A percentile compares a stretch with the other conserved stretches of the same genome.
phyloP scores from a whole-genome alignment of 1,140 invertebrate species.

The Brachionus rubens region DNA sequence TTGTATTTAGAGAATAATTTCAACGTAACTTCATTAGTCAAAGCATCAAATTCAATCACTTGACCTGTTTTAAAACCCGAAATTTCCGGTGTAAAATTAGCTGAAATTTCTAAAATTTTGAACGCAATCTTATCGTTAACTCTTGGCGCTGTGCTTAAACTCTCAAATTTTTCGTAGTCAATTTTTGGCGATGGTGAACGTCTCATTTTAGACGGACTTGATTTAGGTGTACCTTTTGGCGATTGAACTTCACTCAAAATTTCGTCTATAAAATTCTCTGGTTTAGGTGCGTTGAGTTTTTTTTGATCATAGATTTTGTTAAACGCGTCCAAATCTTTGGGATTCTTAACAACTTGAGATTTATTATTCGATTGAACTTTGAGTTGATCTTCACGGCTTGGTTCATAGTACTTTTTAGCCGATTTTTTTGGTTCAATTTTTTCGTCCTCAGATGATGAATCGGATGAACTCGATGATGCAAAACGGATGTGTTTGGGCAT shows the following conservation, averaged over 20 bases:
- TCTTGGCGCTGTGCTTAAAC: slow-evolving; percentile 18
- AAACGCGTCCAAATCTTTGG: slow-evolving; percentile 9
- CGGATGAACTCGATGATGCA: slow-evolving; percentile 8
- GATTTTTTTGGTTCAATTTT: neutral
- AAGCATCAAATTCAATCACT: slow-evolving; percentile 3
- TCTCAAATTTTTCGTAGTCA: slow-evolving; percentile 29
- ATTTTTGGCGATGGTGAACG: slow-evolving; percentile 28
- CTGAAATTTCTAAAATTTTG: slow-evolving; percentile 37
- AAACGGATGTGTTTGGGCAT: slow-evolving; percentile 22
- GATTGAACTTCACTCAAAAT: slow-evolving; percentile 22
- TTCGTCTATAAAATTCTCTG: slow-evolving; percentile 21
- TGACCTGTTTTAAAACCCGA: slow-evolving; percentile 11
- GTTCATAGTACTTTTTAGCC: slow-evolving; percentile 12
- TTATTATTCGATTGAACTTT: slow-evolving; percentile 4
- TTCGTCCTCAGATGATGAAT: slow-evolving; percentile 11
- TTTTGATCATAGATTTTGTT: neutral
- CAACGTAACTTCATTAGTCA: slow-evolving; percentile 30
- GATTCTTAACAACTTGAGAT: slow-evolving; percentile 20
- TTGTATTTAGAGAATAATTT: slow-evolving; percentile 27
- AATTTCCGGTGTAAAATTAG: slow-evolving; percentile 35
- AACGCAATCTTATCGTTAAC: slow-evolving; percentile 21
- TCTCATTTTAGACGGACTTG: neutral
- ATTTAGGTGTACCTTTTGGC: too few relatives aligned
- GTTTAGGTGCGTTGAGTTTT: slow-evolving; percentile 31
- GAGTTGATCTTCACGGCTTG: slow-evolving; percentile 2